Evolutionary conservation across 2,888 invertebrate genomes (phyloP), one percentile per base, ranked within the genome.

Genomic region (Hybos culiciformis): DNA sequence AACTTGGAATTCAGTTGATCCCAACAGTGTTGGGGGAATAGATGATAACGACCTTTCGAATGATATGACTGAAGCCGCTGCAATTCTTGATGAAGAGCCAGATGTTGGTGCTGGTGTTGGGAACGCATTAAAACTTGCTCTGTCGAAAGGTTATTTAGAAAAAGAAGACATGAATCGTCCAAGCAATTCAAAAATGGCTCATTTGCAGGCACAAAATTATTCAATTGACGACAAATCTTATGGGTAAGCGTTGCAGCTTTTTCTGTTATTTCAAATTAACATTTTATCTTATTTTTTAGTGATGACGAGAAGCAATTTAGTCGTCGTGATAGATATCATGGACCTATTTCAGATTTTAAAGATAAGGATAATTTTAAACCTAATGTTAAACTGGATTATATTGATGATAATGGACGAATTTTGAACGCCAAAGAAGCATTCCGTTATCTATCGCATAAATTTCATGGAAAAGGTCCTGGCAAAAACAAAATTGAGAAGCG

Each of bases 401-500:
- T 92, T 50, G 97, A 98, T 68, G 94, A 96, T 60, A 86, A 87
- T 58, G 98, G 98, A 0, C 82, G 90, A 43, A 75, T 86, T 54
- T 75, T 98, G 46, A 85, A 83, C 56, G 81, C 86, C 44, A 98
- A 98, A 68, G 97, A 98, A 71, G 97, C 98, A 38, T 97, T 96
- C 70, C 75, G 88, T 51, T 90, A 92, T 70, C 73, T 97, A 42
- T 93, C 92, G 19, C 97, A 96, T 67, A 93, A 96, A 70, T 98
- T 98, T 71, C 98, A 98, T 70, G 98, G 98, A 41, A 97, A 98
- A 70, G 94, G 94, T 3, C 94, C 97, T 17, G 97, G 98, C 42
- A 98, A 98, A 68, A 96, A 93, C 71, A 98, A 98, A 70, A 80
- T 83, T 55, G 97, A 98, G 68, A 98, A 98, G 62, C 75, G 96